Evolutionary conservation across 1,140 invertebrate species (phyloP), one percentile per base, ranked within the genome.

Genomic region (Pseudomyrmex flavicornis): DNA sequence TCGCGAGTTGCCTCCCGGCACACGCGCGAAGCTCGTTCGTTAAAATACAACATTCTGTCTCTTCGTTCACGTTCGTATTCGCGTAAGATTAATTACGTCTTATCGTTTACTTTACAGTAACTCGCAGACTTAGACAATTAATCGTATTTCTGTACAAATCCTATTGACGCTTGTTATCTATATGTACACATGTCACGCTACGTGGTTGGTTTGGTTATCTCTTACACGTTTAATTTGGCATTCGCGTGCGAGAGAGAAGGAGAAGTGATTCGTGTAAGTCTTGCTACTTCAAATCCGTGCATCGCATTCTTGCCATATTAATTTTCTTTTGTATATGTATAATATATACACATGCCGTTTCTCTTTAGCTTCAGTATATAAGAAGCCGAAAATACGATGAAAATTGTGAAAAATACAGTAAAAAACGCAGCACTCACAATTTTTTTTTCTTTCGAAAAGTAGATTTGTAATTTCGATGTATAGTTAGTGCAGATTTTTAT

Each of bases 81-180:
- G 86, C 69, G 89, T 85, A 61, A 80, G 84, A 85, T 85, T 54
- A 72, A 61, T 89, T 35, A 35, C 56, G 59, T 77, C 50, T 89
- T 85, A 82, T 54, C 79, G 72, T 63, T 35, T 75, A 87, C 73
- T 88, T 79, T 89, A 89, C 79, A 88, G 62, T 85, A 85, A 75
- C 56, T 20, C 73, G 56, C 63, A 15, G 62, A 66, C 82, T 88
- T 83, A 85, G 15, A 68, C 88, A 88, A 56, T 91, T 90, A 86
- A 89, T 91, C 90, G 91, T 90, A 89, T 90, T 35, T 90, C 89
- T 93, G 92, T 93, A 93, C 93, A 93, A 93, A 92, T 86, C 85
- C 90, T 92, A 93, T 84, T 83, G 83, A 82, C 59, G 62, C 86
- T 35, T 91, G 90, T 76, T 70, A 80, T 50, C 70, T 93, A 92